Evolutionary conservation across 2,113 vertebrate genomes (phyloP), one percentile per base, ranked within the genome.

Genomic region (Gorsachius goisagi): DNA sequence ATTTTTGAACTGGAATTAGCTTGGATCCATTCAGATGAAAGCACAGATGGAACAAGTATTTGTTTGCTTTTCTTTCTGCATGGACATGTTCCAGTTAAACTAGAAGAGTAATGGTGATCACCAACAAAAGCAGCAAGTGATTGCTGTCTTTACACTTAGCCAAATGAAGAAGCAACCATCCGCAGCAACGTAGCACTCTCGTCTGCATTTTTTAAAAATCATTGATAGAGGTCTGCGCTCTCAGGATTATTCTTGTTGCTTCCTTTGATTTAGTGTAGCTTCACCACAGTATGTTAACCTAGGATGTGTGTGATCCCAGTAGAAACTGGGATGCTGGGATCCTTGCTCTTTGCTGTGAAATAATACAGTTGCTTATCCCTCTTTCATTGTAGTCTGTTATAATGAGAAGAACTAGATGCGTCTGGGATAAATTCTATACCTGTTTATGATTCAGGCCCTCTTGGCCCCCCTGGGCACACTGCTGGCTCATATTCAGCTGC

Each of bases 151-250:
- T 56, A 44, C 30, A 18, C 64, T 49, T 64, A 41, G 14, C 14
- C 22, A 63, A 71, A 41, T 22, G 49, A 69, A 69, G 49, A 24
- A 45, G 45, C 47, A 55, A 63, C 53, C 37, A 28, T 19, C 45
- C 15, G 1, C 28, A 66, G 45, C 60, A 59, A 32, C 22, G 32
- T 56, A 10, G 44, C 30, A 5, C 44, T 58, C 23, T n/a, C 21
- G 28, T 39, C 33, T 0, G 3, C 7, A 3, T 30, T 52, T 66
- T 78, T 45, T 47, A 12, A 3, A 59, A 52, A 45, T 37, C 0
- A 0, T 52, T 45, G 22, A 5, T 37, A 67, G 26, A 52, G 20
- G 35, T 44, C 44, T 59, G 32, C 60, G 60, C 33, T 45, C 12
- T 67, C 33, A 28, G 45, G 52, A 50, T 12, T 23, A 32, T n/a